These are phyloP conservation scores for Torymus aiolomorphi DNA, from an alignment of 2,888 invertebrate genomes.

Conservation along the genomic window DNA sequence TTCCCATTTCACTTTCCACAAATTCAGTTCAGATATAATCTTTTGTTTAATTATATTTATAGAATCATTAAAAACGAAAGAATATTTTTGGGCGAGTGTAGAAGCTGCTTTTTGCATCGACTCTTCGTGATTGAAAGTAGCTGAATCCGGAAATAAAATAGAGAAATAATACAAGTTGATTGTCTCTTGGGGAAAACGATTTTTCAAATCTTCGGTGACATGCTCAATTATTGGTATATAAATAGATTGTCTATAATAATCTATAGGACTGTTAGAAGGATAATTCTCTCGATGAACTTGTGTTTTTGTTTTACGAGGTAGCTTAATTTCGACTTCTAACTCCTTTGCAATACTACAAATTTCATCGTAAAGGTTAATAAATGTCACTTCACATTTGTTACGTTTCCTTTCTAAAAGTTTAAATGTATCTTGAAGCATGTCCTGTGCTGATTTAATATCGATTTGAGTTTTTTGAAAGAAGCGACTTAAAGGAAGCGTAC, in stretches of 20 bases:
- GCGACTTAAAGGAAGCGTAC: conserved; percentile 18
- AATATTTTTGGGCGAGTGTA: no score
- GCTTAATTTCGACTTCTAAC: neutral
- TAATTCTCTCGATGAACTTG: no score
- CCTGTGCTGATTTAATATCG: neutral
- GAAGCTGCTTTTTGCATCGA: no score
- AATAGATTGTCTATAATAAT: no score
- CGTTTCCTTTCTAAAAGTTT: neutral
- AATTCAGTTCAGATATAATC: no score
- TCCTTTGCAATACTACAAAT: neutral
- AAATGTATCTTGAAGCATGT: conserved; percentile 6
- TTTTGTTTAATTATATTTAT: no score
- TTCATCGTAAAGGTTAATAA: neutral
- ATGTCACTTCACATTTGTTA: neutral
- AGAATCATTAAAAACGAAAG: no score
- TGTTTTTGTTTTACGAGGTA: neutral
- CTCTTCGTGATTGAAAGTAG: no score
- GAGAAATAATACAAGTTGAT: neutral
- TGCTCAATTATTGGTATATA: neutral
- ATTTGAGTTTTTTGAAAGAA: conserved; percentile 31
- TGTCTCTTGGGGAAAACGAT: neutral
- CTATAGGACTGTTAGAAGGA: no score
- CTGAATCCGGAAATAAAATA: neutral
- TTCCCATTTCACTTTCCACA: no score
- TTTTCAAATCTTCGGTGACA: neutral